Percentiles rank a stretch among this genome's conserved stretches.
phyloP scores from a whole-genome alignment of 1,140 invertebrate species.

The Chironomus striatipennis region DNA sequence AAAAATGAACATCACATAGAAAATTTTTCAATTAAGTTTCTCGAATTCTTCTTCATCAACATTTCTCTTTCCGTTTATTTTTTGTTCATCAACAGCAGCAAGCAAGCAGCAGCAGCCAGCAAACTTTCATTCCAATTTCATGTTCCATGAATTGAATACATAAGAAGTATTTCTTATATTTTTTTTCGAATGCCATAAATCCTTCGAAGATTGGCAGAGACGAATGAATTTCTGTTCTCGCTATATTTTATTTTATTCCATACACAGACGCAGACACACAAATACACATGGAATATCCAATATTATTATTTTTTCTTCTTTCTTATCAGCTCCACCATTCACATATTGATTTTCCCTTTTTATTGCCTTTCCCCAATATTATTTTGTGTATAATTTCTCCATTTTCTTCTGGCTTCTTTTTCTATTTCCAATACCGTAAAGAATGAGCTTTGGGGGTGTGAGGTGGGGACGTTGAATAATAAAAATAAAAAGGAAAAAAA shows the following conservation, averaged over 20 bases:
- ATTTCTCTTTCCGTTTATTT: neutral
- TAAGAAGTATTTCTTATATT: neutral
- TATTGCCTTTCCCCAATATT: neutral
- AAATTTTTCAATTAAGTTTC: slow-evolving; percentile 13
- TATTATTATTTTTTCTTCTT: neutral
- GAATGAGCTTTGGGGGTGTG: neutral
- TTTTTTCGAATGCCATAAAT: neutral
- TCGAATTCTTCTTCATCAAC: neutral
- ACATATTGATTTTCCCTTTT: neutral
- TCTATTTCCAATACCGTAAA: neutral
- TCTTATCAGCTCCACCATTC: slow-evolving; percentile 3
- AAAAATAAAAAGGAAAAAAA: neutral
- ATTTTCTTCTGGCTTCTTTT: too few relatives aligned
- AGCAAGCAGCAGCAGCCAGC: too few relatives aligned
- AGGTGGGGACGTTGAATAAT: too few relatives aligned
- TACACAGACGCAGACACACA: neutral
- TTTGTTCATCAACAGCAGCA: neutral
- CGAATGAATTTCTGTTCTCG: slow-evolving; percentile 4
- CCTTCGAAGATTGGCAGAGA: slow-evolving; percentile 19
- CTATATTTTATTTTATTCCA: neutral
- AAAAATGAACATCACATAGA: neutral
- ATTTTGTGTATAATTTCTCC: neutral
- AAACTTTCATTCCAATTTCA: neutral
- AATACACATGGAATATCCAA: neutral
- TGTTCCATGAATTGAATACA: slow-evolving; percentile 20